These are phyloP conservation scores for Lithophane semibrunnea DNA, from an alignment of 2,888 invertebrate genomes.

Conservation along the genomic window DNA sequence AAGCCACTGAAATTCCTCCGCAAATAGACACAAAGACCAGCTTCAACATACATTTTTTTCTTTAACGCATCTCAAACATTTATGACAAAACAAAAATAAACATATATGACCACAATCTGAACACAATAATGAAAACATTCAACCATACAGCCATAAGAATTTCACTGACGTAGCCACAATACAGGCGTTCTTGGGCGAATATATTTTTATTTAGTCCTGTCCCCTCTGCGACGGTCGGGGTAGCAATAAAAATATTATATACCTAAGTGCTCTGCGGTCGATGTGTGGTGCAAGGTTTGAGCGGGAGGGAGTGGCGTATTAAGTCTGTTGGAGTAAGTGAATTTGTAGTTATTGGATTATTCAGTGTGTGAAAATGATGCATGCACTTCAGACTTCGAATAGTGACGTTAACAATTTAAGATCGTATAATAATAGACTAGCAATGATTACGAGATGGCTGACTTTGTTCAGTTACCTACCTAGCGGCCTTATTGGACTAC, in stretches of 20 bases:
- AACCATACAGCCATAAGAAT: constrained; percentile 60
- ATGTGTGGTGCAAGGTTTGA: constrained; percentile 26
- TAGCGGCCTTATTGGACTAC: too few species aligned
- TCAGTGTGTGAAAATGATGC: not conserved
- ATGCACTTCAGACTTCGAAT: not conserved
- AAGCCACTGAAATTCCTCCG: constrained; percentile 2
- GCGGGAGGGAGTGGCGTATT: constrained; percentile 2
- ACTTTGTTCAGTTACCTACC: too few species aligned
- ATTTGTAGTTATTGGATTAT: not conserved
- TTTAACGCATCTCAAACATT: constrained; percentile 31
- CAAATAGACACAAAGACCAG: constrained; percentile 7
- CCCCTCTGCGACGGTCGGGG: constrained; percentile 79
- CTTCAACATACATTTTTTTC: not conserved
- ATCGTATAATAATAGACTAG: too few species aligned
- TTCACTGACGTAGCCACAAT: constrained; percentile 75
- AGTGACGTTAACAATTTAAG: too few species aligned
- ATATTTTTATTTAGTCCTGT: constrained; percentile 88
- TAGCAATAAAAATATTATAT: constrained; percentile 88
- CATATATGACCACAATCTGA: constrained; percentile 45
- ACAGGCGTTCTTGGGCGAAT: constrained; percentile 78
- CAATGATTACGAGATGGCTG: not conserved
- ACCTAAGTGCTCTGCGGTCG: constrained; percentile 71
- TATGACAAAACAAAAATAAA: constrained; percentile 42
- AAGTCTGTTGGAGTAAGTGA: not conserved
- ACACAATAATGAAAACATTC: constrained; percentile 73